Percentiles rank a stretch among this genome's conserved stretches.
phyloP scores from a whole-genome alignment of 2,797 vertebrate genomes.

The Gadopsis bispinosus region DNA sequence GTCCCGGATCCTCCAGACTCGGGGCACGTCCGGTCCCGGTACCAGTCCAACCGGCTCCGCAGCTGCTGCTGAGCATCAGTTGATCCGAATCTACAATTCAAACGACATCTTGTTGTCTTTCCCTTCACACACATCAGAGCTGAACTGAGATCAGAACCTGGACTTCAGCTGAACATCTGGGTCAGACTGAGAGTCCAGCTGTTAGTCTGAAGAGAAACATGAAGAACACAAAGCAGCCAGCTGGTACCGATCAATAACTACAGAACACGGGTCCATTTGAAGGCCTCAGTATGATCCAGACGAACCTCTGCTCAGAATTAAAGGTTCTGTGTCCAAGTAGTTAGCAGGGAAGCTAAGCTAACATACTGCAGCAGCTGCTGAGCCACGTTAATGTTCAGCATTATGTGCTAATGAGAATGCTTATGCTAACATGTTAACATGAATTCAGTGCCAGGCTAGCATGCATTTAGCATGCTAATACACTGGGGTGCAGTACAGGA shows the following conservation, averaged over 20 bases:
- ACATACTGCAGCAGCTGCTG: not conserved
- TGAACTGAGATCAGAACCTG: not conserved
- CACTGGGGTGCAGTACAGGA: not conserved
- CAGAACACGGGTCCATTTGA: not conserved
- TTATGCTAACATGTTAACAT: no score
- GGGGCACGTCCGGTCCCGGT: conserved; percentile 22
- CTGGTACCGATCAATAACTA: no score
- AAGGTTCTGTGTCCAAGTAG: no score
- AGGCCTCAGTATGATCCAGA: not conserved
- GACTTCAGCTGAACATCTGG: not conserved
- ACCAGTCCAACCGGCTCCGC: conserved; percentile 28
- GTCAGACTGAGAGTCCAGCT: not conserved
- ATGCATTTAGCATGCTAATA: not conserved
- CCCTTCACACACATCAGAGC: not conserved
- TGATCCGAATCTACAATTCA: conserved; percentile 44
- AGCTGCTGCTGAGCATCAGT: conserved; percentile 4
- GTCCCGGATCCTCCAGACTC: not conserved
- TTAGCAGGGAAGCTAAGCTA: not conserved
- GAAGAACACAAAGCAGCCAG: no score
- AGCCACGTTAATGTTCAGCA: not conserved
- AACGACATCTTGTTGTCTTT: conserved; percentile 20
- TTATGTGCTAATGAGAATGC: no score
- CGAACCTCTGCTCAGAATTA: not conserved
- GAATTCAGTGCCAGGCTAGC: not conserved
- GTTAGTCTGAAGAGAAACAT: not conserved